A percentile compares a stretch with the other conserved stretches of the same genome.
These are phyloP conservation scores for Streptopelia turtur DNA, from an alignment of 2,797 vertebrate genomes.

Conservation along the genomic window DNA sequence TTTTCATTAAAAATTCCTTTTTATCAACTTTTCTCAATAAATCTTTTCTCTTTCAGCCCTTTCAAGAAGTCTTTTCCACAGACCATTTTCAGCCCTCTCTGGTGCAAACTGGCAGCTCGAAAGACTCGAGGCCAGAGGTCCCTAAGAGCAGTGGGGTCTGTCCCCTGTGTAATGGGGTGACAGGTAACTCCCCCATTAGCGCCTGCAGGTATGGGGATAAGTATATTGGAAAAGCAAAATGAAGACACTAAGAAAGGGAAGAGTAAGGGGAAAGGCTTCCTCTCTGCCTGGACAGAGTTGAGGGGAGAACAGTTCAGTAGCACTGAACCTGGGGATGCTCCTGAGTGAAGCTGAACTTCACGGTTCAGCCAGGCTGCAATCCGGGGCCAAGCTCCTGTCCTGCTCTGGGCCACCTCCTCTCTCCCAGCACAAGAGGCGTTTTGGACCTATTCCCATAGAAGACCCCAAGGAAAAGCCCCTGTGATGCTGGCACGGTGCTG, in stretches of 20 bases:
- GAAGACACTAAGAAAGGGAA: not conserved
- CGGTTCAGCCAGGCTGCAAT: accelerated
- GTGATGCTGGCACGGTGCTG: accelerated
- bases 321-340: not conserved
- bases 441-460: not conserved
- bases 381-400: not conserved
- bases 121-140: not conserved
- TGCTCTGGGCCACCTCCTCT: not conserved
- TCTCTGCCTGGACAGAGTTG: not conserved
- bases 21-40: not conserved
- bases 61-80: not conserved
- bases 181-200: not conserved
- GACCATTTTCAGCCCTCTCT: not conserved
- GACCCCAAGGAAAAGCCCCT: not conserved
- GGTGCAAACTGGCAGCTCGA: not conserved
- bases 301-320: not conserved
- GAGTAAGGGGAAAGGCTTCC: not conserved
- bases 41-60: not conserved
- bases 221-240: conserved; percentile 61
- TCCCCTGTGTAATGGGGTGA: not conserved
- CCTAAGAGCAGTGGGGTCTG: not conserved
- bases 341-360: not conserved
- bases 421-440: not conserved
- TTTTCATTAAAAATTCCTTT: not conserved
- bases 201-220: not conserved